A percentile compares a stretch with the other conserved stretches of the same genome.
These are phyloP conservation scores for Augochlorella aurata DNA, from an alignment of 2,888 invertebrate genomes.

Conservation along the genomic window DNA sequence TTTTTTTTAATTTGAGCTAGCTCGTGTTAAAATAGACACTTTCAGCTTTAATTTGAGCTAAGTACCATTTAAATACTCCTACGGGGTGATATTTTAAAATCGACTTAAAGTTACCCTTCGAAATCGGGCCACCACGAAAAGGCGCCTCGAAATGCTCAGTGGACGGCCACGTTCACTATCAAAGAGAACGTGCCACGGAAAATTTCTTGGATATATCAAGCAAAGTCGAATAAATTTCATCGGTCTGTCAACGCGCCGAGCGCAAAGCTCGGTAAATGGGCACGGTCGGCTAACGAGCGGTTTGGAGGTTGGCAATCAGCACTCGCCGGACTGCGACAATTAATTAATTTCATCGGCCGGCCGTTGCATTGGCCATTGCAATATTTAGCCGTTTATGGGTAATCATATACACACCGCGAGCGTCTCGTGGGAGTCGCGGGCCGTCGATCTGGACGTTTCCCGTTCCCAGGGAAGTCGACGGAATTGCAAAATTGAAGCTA, in stretches of 20 bases:
- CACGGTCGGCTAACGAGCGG: slow-evolving; percentile 22
- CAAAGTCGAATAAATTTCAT: slow-evolving; percentile 4
- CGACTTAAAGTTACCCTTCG: too few relatives aligned
- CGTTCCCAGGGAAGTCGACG: slow-evolving; percentile 47
- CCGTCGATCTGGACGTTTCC: slow-evolving; percentile 34
- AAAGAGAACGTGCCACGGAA: neutral
- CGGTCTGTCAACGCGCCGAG: neutral
- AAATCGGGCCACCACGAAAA: too few relatives aligned
- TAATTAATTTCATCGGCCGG: slow-evolving; percentile 56
- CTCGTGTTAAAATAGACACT: too few relatives aligned
- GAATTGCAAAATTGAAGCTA: slow-evolving; percentile 46
- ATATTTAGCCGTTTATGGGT: slow-evolving; percentile 63
- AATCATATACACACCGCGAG: slow-evolving; percentile 47
- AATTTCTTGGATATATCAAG: neutral
- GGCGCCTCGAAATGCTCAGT: too few relatives aligned
- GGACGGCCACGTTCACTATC: too few relatives aligned
- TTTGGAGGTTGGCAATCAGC: slow-evolving; percentile 35
- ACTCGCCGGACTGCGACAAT: slow-evolving; percentile 27
- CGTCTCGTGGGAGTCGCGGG: slow-evolving; percentile 55
- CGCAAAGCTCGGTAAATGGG: slow-evolving; percentile 8
- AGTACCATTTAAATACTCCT: too few relatives aligned
- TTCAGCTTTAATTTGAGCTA: too few relatives aligned
- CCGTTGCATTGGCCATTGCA: slow-evolving; percentile 30
- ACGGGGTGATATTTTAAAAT: too few relatives aligned
- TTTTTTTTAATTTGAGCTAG: too few relatives aligned